Evolutionary conservation across 1,140 invertebrate species (phyloP), one percentile per base, ranked within the genome.

Genomic region (Zaprionus taronus): DNA sequence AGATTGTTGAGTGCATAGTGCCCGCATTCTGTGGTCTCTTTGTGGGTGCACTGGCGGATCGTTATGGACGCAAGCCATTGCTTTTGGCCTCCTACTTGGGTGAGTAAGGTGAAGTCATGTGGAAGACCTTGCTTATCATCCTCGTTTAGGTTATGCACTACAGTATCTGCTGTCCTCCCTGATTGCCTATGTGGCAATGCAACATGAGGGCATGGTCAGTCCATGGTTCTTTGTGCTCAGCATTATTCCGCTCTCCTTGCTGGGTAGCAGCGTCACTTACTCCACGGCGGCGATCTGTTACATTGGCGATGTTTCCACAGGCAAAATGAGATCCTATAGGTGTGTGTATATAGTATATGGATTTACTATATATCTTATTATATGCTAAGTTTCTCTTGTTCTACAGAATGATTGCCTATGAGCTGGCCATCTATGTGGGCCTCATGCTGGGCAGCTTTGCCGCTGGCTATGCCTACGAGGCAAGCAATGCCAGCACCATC

Each of bases 41-140:
- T 83, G 81, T 96, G 9, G 96, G 96, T 47, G 94, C 95, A 7
- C 96, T 96, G 95, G 96, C 95, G 60, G 96, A 96, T 90, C 94
- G 92, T 17, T 94, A 95, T 93, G 96, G 96, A 20, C 94, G 96
- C 14, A 96, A 96, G 84, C 95, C 95, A 2, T 81, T 96, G 53
- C 80, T 96, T 14, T 77, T 96, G 28, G 74, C 92, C 20, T 91
- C 94, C 38, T 93, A 94, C 69, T 73, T 91, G 31, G 91, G 91
- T 92, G n/a, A 55, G 75, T 69, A 0, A 44, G 14, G 22, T 47
- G 5, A 34, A 15, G 14, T 14, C 36, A 38, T 2, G 14, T 38
- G 36, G 2, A 11, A 2, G 36, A 36, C 9, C 12, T 22, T 0
- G 4, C 24, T 20, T 12, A 26, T 49, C 26, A 26, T 28, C 7